Evolutionary conservation across 2,797 vertebrate genomes (phyloP).

Genomic region (Takifugu rubripes): DNA sequence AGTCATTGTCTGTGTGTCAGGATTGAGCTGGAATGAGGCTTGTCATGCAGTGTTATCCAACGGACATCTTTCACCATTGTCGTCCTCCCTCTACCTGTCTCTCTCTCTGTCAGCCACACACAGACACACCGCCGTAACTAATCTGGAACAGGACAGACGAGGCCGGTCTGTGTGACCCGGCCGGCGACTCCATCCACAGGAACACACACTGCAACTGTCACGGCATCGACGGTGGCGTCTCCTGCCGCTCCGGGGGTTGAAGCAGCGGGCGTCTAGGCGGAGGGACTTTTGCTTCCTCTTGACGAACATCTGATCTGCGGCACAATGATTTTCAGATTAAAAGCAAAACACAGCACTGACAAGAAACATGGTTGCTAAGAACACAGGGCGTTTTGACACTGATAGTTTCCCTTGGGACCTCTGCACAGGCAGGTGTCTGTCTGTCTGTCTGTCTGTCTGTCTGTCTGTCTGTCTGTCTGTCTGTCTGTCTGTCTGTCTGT

Average conservation of each 20-base stretch:
- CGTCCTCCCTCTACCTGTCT: conserved; percentile 39
- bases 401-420: no score
- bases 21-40: conserved; percentile 55
- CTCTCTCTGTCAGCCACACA: conserved; percentile 50
- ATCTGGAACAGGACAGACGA: conserved; percentile 53
- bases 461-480: no score
- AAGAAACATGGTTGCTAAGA: background rate
- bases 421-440: no score
- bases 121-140: conserved; percentile 68
- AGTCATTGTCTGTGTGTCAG: conserved; percentile 71
- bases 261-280: conserved; percentile 30
- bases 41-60: conserved; percentile 58
- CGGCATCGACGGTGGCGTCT: conserved; percentile 40
- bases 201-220: conserved; percentile 43
- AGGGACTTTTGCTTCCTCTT: conserved; percentile 47
- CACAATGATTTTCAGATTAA: conserved; percentile 3
- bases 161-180: conserved; percentile 44
- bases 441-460: no score
- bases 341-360: background rate
- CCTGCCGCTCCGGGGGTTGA: conserved; percentile 27
- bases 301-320: conserved; percentile 21
- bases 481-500: no score
- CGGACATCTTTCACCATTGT: conserved; percentile 55
- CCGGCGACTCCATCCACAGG: conserved; percentile 29
- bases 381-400: no score